phyloP scores from a whole-genome alignment of 92 coral and sea anemone genomes.

The Zoanthus gigantus region DNA sequence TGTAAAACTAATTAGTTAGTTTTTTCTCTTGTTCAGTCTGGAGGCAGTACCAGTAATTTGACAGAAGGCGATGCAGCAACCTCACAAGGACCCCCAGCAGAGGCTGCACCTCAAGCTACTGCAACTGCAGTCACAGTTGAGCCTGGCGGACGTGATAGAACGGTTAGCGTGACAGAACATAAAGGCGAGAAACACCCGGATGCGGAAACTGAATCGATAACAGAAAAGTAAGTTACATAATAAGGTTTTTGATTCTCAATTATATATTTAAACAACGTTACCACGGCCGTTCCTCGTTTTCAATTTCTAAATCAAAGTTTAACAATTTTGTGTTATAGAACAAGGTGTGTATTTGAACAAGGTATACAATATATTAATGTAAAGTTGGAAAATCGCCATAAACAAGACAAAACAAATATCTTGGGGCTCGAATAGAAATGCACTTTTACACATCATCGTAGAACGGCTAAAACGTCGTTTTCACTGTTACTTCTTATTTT shows the following conservation, averaged over 20 bases:
- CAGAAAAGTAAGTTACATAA: slow-evolving; percentile 9
- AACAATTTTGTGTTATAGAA: too few species aligned
- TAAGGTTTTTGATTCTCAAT: neutral
- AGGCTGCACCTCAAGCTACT: neutral
- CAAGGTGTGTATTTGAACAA: too few species aligned
- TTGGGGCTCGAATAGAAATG: too few species aligned
- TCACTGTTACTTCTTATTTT: too few species aligned
- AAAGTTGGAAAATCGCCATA: too few species aligned
- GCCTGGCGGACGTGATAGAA: slow-evolving; percentile 24
- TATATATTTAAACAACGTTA: neutral
- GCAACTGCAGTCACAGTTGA: neutral
- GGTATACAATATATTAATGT: too few species aligned
- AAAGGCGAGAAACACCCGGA: slow-evolving; percentile 7
- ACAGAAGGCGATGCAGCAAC: slow-evolving; percentile 4
- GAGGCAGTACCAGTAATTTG: neutral
- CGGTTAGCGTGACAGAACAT: slow-evolving; percentile 11
- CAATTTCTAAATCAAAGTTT: too few species aligned
- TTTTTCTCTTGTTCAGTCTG: neutral
- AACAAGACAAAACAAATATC: too few species aligned
- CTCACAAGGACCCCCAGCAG: neutral
- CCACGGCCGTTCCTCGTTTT: too few species aligned
- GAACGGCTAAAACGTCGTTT: too few species aligned
- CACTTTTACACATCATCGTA: too few species aligned
- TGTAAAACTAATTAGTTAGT: too few species aligned
- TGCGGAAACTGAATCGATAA: neutral